Conservation (phyloP, 2,113 vertebrate species). For the Pterocles gutturalis region DNA sequence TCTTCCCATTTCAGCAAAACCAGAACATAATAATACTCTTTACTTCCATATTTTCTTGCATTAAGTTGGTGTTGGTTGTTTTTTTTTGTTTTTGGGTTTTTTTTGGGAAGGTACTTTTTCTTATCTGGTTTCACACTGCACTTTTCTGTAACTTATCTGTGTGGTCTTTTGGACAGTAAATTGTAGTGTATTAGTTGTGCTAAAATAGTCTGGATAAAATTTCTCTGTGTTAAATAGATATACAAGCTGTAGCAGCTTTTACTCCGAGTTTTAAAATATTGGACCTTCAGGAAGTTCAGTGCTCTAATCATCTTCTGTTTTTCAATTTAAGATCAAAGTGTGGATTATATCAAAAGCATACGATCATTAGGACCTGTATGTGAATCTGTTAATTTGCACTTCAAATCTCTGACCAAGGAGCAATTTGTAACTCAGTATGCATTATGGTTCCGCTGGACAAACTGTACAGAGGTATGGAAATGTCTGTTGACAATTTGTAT, state of each 20-base stretch:
- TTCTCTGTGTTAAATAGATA: background rate
- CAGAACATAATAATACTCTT: background rate
- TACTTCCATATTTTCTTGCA: background rate
- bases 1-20: background rate
- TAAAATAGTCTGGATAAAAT: background rate
- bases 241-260: background rate
- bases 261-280: background rate
- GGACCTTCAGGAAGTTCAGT: background rate
- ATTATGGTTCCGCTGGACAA: slow-evolving; percentile 77
- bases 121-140: background rate
- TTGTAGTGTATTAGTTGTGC: background rate
- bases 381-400: slow-evolving; percentile 68
- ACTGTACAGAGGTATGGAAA: slow-evolving; percentile 73
- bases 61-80: background rate
- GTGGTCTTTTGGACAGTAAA: background rate
- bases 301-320: background rate
- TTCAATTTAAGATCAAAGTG: slow-evolving; percentile 49
- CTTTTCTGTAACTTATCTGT: background rate
- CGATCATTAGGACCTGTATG: slow-evolving; percentile 78
- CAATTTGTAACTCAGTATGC: slow-evolving; percentile 68
- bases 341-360: slow-evolving; percentile 77
- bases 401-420: slow-evolving; percentile 62
- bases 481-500: background rate
- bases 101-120: background rate
- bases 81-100: background rate